Evolutionary conservation across 2,797 vertebrate genomes (phyloP).

Genomic region (Anomalospiza imberbis): DNA sequence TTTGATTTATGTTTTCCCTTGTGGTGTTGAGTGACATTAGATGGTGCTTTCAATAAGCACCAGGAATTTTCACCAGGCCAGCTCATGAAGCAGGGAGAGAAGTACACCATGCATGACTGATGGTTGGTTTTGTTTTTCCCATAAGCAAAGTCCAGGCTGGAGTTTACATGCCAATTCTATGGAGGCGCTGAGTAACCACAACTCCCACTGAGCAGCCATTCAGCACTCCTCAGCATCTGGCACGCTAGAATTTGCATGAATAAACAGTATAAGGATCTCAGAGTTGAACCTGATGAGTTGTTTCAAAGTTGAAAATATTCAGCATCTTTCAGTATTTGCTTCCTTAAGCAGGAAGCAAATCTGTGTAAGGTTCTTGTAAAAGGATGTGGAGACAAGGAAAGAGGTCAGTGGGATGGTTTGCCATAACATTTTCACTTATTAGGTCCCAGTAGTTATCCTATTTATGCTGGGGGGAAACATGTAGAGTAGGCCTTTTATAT

Average conservation of each 20-base stretch:
- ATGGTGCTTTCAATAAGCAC: constrained; percentile 13
- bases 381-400: neutral
- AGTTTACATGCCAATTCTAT: neutral
- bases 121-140: neutral
- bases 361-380: neutral
- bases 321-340: neutral
- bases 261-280: neutral
- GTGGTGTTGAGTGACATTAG: neutral
- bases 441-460: neutral
- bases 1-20: constrained; percentile 42
- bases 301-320: neutral
- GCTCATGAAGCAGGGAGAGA: neutral
- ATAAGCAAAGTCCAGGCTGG: neutral
- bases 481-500: neutral
- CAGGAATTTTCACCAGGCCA: constrained; percentile 40
- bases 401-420: neutral
- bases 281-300: neutral
- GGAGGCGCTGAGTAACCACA: constrained; percentile 28
- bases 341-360: neutral
- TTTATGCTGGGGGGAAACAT: neutral
- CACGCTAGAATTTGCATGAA: neutral
- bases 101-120: constrained; percentile 28
- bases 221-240: constrained; percentile 10
- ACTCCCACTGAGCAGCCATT: constrained; percentile 6
- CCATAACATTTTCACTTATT: neutral